These are phyloP conservation scores for Sylvicapra grimmia DNA, from an alignment of 2,113 vertebrate species.

Conservation along the genomic window DNA sequence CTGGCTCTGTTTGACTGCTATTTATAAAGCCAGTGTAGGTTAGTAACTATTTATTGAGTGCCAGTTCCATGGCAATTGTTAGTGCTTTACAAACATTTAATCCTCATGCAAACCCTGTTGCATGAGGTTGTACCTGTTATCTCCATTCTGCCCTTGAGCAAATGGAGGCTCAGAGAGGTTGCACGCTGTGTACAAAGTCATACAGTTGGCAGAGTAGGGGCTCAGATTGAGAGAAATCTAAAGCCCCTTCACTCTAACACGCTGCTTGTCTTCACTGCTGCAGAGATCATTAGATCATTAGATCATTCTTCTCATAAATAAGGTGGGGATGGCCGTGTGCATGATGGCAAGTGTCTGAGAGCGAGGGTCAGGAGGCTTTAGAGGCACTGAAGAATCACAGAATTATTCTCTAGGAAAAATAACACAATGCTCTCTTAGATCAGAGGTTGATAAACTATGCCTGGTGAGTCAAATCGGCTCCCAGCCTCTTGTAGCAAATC, in stretches of 20 bases:
- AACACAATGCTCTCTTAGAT: not conserved
- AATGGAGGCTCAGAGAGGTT: not conserved
- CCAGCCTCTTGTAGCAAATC: constrained; percentile 43
- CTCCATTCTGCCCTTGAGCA: not conserved
- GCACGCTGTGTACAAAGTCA: not conserved
- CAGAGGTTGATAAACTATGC: not conserved
- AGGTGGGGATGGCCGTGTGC: not conserved
- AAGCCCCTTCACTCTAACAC: not conserved
- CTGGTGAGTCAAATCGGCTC: not conserved
- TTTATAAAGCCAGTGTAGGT: constrained; percentile 42
- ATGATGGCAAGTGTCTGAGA: not conserved
- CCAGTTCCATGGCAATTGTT: not conserved
- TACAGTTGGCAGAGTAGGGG: not conserved
- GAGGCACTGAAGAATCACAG: not conserved
- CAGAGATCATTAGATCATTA: not conserved
- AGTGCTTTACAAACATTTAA: not conserved
- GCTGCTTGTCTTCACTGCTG: not conserved
- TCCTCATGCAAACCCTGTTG: not conserved
- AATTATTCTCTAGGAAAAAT: constrained; percentile 49
- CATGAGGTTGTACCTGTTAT: not conserved
- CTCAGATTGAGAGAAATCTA: not conserved
- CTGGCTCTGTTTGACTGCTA: constrained; percentile 10
- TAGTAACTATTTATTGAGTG: constrained; percentile 39
- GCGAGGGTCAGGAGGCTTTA: not conserved
- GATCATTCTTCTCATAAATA: not conserved